These are phyloP conservation scores for Anarhynchus alexandrinus DNA, from an alignment of 2,113 vertebrate species.

Conservation along the genomic window DNA sequence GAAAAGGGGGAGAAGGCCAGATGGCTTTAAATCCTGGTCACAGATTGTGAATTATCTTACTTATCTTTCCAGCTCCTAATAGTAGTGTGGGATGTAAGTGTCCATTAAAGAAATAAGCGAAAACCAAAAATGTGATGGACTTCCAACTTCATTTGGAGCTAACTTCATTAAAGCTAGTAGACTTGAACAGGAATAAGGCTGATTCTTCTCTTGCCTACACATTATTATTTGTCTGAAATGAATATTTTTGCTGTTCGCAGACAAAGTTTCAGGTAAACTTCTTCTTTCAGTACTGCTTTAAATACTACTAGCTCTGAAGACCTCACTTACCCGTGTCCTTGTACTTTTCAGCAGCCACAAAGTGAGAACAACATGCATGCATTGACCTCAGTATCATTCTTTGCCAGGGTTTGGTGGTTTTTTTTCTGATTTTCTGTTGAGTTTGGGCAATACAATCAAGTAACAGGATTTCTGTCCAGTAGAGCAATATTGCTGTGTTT, in stretches of 20 bases:
- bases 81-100: neutral
- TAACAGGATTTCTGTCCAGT: neutral
- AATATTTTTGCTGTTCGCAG: neutral
- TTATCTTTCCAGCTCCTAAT: neutral
- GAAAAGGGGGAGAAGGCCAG: neutral
- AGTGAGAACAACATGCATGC: neutral
- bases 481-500: neutral
- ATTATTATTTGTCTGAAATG: neutral
- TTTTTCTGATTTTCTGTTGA: neutral
- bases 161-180: neutral
- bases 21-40: neutral
- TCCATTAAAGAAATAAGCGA: neutral
- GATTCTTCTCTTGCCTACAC: neutral
- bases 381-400: neutral
- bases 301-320: neutral
- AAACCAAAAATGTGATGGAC: accelerated
- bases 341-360: neutral
- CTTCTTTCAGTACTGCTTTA: neutral
- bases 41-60: neutral
- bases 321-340: neutral
- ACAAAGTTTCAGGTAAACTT: neutral
- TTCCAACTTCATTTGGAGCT: neutral
- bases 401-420: neutral
- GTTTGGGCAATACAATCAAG: neutral
- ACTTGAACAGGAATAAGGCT: neutral